Percentiles rank a stretch among this genome's conserved stretches.
Conservation (phyloP, 2,888 invertebrate genomes). For the Cosmia trapezina region DNA sequence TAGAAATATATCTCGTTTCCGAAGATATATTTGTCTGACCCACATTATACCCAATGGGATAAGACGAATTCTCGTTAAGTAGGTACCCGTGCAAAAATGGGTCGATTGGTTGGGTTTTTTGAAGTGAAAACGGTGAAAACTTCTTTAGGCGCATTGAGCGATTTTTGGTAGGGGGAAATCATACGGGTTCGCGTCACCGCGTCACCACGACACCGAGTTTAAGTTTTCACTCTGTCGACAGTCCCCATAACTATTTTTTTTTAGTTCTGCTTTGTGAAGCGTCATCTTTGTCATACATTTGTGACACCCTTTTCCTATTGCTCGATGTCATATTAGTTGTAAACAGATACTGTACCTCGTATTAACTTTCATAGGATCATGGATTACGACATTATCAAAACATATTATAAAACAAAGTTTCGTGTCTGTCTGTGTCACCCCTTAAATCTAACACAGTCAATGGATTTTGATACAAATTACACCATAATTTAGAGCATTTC, state of each 20-base stretch:
- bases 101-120: background rate
- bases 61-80: background rate
- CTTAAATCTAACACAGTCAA: too few species aligned
- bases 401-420: too few species aligned
- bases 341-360: background rate
- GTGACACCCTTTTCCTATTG: background rate
- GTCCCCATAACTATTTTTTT: too few species aligned
- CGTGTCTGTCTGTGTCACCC: too few species aligned
- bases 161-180: too few species aligned
- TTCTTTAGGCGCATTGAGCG: too few species aligned
- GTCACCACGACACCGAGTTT: too few species aligned
- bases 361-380: background rate
- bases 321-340: too few species aligned
- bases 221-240: background rate
- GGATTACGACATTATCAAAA: background rate
- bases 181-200: too few species aligned
- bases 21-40: constrained; percentile 1
- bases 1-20: constrained; percentile 2
- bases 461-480: too few species aligned
- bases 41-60: background rate
- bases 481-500: too few species aligned
- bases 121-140: too few species aligned
- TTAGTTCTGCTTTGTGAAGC: background rate
- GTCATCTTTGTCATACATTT: background rate
- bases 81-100: background rate